phyloP scores from a whole-genome alignment of 2,113 vertebrate genomes.

The Rousettus leschenaultii region DNA sequence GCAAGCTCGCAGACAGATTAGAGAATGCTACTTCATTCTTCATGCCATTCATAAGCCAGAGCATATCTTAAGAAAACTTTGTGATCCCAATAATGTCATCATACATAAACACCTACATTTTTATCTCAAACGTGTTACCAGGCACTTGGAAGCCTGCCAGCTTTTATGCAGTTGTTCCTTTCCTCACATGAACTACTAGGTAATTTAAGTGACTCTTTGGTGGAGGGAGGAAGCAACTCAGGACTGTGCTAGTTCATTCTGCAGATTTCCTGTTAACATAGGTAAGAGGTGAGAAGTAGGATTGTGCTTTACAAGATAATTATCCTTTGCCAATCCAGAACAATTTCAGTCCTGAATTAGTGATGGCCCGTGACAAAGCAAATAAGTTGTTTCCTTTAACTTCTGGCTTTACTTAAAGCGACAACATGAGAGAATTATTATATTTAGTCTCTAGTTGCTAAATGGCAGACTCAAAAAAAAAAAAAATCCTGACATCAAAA shows the following conservation, averaged over 20 bases:
- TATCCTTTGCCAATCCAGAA: neutral
- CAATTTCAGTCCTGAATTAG: neutral
- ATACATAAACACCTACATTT: neutral
- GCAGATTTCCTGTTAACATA: neutral
- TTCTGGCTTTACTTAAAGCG: conserved; percentile 16
- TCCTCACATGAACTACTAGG: neutral
- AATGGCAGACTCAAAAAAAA: neutral
- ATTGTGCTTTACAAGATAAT: neutral
- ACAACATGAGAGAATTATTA: neutral
- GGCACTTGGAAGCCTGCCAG: neutral
- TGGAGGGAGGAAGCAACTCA: neutral
- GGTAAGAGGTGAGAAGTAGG: neutral
- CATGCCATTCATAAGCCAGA: neutral
- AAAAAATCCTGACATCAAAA: neutral
- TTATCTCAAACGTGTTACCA: neutral
- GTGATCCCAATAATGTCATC: neutral
- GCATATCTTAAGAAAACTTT: neutral
- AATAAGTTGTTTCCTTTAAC: neutral
- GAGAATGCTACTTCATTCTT: neutral
- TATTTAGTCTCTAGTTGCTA: neutral
- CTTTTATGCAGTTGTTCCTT: neutral
- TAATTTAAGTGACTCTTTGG: neutral
- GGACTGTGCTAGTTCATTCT: neutral
- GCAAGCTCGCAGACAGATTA: neutral
- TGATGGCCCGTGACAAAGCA: neutral